Percentiles rank a stretch among this genome's conserved stretches.
phyloP scores from a whole-genome alignment of 2,113 vertebrate genomes.

The Dipodomys stephensi region DNA sequence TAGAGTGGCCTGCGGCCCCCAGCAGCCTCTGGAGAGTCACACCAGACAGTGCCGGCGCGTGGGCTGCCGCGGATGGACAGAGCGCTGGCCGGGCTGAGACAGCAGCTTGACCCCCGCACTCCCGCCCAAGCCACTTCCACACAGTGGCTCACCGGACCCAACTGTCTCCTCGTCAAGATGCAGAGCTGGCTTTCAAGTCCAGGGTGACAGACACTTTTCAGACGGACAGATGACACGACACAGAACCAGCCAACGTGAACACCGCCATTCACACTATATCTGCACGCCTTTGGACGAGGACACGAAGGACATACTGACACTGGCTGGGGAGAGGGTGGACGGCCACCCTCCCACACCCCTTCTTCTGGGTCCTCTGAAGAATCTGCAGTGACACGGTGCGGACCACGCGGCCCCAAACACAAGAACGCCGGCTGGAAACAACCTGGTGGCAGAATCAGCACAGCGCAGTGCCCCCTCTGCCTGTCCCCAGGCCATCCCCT shows the following conservation, averaged over 20 bases:
- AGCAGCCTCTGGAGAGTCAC: too few relatives aligned
- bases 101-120: too few relatives aligned
- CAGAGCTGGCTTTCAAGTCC: neutral
- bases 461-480: fast-evolving
- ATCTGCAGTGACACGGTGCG: fast-evolving
- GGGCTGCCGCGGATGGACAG: too few relatives aligned
- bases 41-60: too few relatives aligned
- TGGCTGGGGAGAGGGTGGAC: fast-evolving
- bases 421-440: too few relatives aligned
- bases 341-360: neutral
- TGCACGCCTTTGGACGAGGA: too few relatives aligned
- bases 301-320: fast-evolving
- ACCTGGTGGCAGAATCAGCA: neutral
- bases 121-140: too few relatives aligned
- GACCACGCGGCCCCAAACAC: neutral
- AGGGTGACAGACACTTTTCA: neutral
- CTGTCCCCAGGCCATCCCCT: neutral
- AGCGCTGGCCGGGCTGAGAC: too few relatives aligned
- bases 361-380: too few relatives aligned
- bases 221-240: neutral
- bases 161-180: too few relatives aligned
- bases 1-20: too few relatives aligned
- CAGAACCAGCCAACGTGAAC: fast-evolving
- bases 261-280: fast-evolving
- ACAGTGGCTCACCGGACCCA: too few relatives aligned